Percentiles rank a stretch among this genome's conserved stretches.
These are phyloP conservation scores for Brachyhypopomus gauderio DNA, from an alignment of 2,113 vertebrate genomes.

Conservation along the genomic window DNA sequence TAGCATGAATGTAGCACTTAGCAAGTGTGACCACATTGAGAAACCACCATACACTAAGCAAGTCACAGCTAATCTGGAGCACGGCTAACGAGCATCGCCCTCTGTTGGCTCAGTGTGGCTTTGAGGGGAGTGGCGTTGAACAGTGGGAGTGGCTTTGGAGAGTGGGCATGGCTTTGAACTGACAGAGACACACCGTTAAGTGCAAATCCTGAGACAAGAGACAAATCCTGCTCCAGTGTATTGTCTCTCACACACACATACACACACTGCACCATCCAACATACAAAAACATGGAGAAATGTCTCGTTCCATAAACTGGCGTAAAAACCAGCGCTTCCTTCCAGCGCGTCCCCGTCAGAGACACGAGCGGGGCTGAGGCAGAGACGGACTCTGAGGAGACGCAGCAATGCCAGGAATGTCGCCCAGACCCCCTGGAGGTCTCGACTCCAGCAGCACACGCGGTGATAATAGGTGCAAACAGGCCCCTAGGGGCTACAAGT, in stretches of 20 bases:
- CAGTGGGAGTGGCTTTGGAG: too few species aligned
- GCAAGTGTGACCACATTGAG: too few species aligned
- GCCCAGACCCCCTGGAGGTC: background rate
- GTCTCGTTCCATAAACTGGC: too few species aligned
- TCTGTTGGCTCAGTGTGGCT: too few species aligned
- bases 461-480: background rate
- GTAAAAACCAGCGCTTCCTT: background rate
- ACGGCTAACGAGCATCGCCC: too few species aligned
- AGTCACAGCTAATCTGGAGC: background rate
- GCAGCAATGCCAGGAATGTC: conserved; percentile 37
- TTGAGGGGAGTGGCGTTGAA: too few species aligned
- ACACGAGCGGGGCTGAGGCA: background rate
- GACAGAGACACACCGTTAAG: too few species aligned
- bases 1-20: too few species aligned
- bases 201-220: too few species aligned
- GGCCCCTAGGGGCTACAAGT: background rate
- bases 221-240: too few species aligned
- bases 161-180: too few species aligned
- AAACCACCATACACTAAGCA: background rate
- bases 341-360: background rate
- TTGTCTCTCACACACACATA: background rate
- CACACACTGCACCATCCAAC: too few species aligned
- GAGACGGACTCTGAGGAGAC: background rate
- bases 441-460: background rate
- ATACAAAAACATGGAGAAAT: background rate